Conservation (phyloP, 1,140 invertebrate species). For the Hydropsyche tenuis region DNA sequence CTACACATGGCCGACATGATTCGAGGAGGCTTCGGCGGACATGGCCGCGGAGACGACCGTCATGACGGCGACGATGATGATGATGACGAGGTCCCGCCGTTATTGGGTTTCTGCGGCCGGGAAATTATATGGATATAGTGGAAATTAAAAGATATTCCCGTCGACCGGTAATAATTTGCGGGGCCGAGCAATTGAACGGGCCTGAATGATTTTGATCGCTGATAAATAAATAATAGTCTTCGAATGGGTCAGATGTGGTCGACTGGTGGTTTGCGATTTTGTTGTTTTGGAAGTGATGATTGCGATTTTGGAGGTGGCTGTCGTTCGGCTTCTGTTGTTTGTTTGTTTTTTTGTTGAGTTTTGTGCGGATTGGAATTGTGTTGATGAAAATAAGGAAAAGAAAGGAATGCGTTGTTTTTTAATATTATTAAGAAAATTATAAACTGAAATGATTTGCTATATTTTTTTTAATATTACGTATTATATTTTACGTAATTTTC, state of each 20-base stretch:
- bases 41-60: slow-evolving; percentile 16
- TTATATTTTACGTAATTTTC: too few species aligned
- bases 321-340: too few species aligned
- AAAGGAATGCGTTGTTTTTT: too few species aligned
- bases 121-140: slow-evolving; percentile 41
- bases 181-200: slow-evolving; percentile 36
- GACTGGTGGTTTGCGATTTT: not conserved
- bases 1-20: not conserved
- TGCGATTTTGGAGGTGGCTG: too few species aligned
- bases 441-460: too few species aligned
- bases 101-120: slow-evolving; percentile 30
- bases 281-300: too few species aligned
- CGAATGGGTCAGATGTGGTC: not conserved
- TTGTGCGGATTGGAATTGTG: too few species aligned
- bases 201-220: slow-evolving; percentile 41
- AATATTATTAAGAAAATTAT: too few species aligned
- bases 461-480: too few species aligned
- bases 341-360: too few species aligned
- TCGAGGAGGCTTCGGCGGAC: not conserved
- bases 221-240: slow-evolving; percentile 40
- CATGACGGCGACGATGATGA: slow-evolving; percentile 7
- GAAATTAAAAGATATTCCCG: slow-evolving; percentile 40
- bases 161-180: slow-evolving; percentile 32
- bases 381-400: too few species aligned
- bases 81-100: slow-evolving; percentile 34